phyloP scores from a whole-genome alignment of 2,888 invertebrate genomes.

The Myopa tessellatipennis region DNA sequence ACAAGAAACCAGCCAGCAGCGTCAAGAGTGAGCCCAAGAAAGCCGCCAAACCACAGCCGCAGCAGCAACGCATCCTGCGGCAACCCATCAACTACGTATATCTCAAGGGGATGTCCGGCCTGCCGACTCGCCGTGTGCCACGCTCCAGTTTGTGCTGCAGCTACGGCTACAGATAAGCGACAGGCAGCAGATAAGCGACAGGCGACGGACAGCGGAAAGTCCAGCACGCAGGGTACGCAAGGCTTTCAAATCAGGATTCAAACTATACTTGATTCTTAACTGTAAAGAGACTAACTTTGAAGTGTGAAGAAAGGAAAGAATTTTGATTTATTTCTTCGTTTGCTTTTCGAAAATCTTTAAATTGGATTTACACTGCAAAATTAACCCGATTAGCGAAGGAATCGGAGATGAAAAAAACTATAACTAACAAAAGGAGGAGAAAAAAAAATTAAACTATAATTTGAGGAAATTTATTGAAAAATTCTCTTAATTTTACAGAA shows the following conservation, averaged over 20 bases:
- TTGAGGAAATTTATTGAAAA: too few relatives aligned
- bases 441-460: background rate
- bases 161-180: conserved; percentile 51
- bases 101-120: conserved; percentile 81
- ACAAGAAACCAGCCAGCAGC: conserved; percentile 31
- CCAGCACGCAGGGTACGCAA: background rate
- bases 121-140: conserved; percentile 84
- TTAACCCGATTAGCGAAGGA: background rate
- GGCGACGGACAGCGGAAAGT: background rate
- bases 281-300: background rate
- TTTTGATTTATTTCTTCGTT: background rate
- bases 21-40: conserved; percentile 10
- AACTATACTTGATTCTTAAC: too few relatives aligned
- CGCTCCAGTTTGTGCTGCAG: conserved; percentile 69
- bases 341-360: background rate
- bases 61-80: conserved; percentile 73
- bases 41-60: conserved; percentile 40
- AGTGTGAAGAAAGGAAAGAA: background rate
- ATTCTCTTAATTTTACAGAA: too few relatives aligned
- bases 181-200: conserved; percentile 20
- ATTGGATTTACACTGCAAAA: background rate
- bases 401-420: background rate
- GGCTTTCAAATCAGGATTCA: conserved; percentile 22
- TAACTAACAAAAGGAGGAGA: background rate
- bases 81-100: conserved; percentile 84